A percentile compares a stretch with the other conserved stretches of the same genome.
Conservation (phyloP, 2,113 vertebrate genomes). For the Sciurus niger region DNA sequence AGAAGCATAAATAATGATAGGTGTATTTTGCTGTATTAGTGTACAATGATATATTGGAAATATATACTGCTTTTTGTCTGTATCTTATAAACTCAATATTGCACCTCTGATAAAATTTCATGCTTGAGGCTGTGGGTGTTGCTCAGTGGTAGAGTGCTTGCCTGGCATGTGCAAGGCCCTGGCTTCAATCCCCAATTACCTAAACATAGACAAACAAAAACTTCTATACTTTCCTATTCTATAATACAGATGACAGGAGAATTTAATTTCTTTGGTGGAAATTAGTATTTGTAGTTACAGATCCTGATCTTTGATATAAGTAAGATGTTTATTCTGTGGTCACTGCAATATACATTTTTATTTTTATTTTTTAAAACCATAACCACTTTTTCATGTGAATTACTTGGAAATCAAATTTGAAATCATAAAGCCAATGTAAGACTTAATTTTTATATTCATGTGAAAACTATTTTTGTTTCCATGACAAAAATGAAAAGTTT, state of each 20-base stretch:
- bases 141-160: no score
- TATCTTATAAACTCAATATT: neutral
- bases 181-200: no score
- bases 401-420: conserved; percentile 35
- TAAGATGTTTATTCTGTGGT: neutral
- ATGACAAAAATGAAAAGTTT: conserved; percentile 43
- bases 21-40: conserved; percentile 3
- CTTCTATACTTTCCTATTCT: neutral
- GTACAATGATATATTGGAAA: neutral
- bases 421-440: neutral
- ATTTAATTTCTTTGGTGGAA: neutral
- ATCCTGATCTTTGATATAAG: neutral
- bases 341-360: neutral
- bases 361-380: neutral
- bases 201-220: no score
- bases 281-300: neutral
- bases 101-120: neutral
- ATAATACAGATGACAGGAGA: neutral
- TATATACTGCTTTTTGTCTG: neutral
- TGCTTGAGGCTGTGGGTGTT: neutral
- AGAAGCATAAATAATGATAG: conserved; percentile 33
- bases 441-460: neutral
- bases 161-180: no score
- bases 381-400: neutral
- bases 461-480: conserved; percentile 22